Base-by-base conservation (phyloP, 2,113 vertebrate species). In the Zingel zingel region DNA sequence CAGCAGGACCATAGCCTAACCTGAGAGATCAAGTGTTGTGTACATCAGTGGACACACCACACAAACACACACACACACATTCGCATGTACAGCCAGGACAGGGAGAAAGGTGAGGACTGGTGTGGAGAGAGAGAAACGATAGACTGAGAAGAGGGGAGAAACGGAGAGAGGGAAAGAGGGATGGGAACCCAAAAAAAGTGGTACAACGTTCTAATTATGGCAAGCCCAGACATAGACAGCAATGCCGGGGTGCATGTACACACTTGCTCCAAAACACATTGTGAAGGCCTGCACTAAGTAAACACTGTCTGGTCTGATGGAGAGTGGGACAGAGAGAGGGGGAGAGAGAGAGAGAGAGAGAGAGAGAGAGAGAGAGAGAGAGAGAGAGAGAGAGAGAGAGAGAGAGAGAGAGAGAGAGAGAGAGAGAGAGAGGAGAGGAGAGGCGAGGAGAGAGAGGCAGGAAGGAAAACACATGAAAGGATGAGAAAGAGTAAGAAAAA, bases 171-270 rank as follows among this genome's bases (percentile, higher is more conserved):
- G 77, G 78, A 93, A 87, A 93, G 82, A 91, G 84, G 88, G 89
- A 95, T 93, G 85, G 93, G 90, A 94, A 91, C 92, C 90, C 89
- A 93, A 91, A 92, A 94, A 91, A 91, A 43, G 39, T 92, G 86
- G 88, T 89, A 92, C 91, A 90, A 89, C 87, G 89, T 94, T 95
- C 93, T 96, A 91, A 97, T 96, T 90, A 91, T 90, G 93, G 86
- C 96, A 95, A 92, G 95, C 92, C 96, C 65, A 67, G 94, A 95
- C 95, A 78, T 90, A 92, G 93, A 95, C 95, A 5, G 91, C 90
- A 93, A 94, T 93, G 91, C 88, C 65, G 86, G 86, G 88, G 81
- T 71, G 47, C 96, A 93, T 93, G 96, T 94, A 93, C 82, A 81
- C 94, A 94, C 96, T 94, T 56, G 96, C 91, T 92, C 64, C 43